These are phyloP conservation scores for Ranitomeya imitator DNA, from an alignment of 2,113 vertebrate genomes.

Conservation along the genomic window DNA sequence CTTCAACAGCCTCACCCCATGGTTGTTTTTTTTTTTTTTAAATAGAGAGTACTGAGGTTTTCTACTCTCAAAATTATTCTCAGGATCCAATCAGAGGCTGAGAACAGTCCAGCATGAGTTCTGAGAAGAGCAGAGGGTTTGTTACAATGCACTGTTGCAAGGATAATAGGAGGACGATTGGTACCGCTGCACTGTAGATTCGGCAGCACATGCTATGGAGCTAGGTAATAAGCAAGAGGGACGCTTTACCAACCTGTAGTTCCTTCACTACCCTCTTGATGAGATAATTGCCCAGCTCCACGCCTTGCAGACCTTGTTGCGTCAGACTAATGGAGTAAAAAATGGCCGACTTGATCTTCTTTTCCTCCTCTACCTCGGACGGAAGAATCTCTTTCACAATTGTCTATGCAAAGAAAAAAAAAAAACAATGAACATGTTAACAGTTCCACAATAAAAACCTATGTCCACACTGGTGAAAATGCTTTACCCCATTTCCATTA, in stretches of 20 bases:
- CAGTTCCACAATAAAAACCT: neutral
- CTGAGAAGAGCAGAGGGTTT: no score
- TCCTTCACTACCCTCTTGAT: constrained; percentile 92
- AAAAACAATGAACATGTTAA: neutral
- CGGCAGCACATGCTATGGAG: neutral
- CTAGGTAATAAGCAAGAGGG: neutral
- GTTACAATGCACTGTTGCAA: no score
- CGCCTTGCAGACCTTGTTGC: constrained; percentile 90
- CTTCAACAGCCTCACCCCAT: no score
- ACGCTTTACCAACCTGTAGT: constrained; percentile 80
- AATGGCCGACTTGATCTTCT: constrained; percentile 82
- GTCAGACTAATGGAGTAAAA: constrained; percentile 96
- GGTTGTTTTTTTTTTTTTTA: no score
- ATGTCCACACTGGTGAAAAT: neutral
- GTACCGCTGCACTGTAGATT: no score
- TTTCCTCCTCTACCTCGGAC: constrained; percentile 78
- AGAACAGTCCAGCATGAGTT: no score
- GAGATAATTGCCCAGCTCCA: constrained; percentile 92
- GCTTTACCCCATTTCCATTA: neutral
- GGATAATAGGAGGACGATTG: no score
- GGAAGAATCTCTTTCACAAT: constrained; percentile 84
- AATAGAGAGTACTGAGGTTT: no score
- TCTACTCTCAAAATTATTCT: no score
- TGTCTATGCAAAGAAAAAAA: constrained; percentile 67
- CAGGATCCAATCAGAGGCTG: no score